These are phyloP conservation scores for Tragelaphus imberbis DNA, from an alignment of 2,113 vertebrate genomes.

Conservation along the genomic window DNA sequence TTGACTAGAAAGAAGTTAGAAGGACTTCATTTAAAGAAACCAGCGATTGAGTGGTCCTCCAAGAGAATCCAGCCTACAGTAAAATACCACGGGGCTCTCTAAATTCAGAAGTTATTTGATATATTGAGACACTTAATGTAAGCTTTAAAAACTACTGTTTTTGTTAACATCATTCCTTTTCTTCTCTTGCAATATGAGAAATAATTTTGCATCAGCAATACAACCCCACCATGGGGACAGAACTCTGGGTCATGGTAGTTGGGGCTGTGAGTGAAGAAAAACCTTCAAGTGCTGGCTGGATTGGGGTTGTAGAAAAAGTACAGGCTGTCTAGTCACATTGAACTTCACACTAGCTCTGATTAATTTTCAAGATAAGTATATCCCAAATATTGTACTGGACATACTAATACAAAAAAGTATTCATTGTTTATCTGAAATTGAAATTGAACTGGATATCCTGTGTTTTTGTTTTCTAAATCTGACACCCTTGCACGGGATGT, in stretches of 20 bases:
- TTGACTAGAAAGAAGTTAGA: not conserved
- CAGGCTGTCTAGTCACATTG: not conserved
- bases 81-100: not conserved
- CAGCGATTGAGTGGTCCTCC: not conserved
- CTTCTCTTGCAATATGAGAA: not conserved
- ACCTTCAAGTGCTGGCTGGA: not conserved
- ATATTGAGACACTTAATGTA: not conserved
- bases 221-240: not conserved
- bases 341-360: not conserved
- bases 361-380: not conserved
- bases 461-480: conserved; percentile 32
- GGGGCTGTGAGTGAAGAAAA: not conserved
- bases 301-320: not conserved
- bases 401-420: not conserved
- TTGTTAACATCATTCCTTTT: not conserved
- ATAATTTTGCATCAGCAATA: not conserved
- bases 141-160: not conserved
- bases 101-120: not conserved
- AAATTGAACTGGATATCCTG: not conserved
- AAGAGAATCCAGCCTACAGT: not conserved
- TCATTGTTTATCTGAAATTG: not conserved
- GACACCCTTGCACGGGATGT: not conserved
- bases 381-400: not conserved
- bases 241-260: not conserved
- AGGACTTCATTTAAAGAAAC: conserved; percentile 6